These are phyloP conservation scores for Drosophila nebulosa DNA, from an alignment of 1,140 invertebrate species.

Conservation along the genomic window DNA sequence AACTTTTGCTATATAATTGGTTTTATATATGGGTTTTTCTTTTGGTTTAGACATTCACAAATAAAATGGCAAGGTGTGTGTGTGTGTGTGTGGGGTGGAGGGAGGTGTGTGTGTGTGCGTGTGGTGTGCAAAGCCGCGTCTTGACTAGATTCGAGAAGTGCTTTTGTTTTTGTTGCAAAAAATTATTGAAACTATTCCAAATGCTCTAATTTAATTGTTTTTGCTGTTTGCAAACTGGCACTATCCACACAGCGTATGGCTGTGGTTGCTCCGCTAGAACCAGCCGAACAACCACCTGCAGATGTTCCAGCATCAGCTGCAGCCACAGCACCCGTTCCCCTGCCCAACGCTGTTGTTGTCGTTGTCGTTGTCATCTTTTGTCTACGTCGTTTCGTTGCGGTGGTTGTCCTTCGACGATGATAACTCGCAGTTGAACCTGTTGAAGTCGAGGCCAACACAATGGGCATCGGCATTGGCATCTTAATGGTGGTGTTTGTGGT, in stretches of 20 bases:
- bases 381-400: conserved; percentile 32
- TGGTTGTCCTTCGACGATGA: neutral
- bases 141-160: conserved; percentile 17
- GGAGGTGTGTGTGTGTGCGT: neutral
- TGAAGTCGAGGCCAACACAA: conserved; percentile 20
- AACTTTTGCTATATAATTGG: neutral
- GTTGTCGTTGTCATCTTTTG: neutral
- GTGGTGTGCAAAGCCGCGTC: conserved; percentile 7
- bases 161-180: neutral
- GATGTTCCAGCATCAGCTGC: neutral
- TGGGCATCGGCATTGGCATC: conserved; percentile 30
- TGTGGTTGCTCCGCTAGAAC: conserved; percentile 14
- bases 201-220: conserved; percentile 36
- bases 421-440: neutral
- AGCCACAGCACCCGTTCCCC: neutral
- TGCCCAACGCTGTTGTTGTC: neutral
- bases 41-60: neutral
- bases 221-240: conserved; percentile 8
- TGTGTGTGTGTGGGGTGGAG: neutral
- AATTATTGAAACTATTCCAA: conserved; percentile 8
- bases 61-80: conserved; percentile 3
- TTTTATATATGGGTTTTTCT: neutral
- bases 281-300: neutral
- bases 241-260: conserved; percentile 12
- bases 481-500: no score